Evolutionary conservation across 2,888 invertebrate species (phyloP).

Genomic region (Margaritifera margaritifera): DNA sequence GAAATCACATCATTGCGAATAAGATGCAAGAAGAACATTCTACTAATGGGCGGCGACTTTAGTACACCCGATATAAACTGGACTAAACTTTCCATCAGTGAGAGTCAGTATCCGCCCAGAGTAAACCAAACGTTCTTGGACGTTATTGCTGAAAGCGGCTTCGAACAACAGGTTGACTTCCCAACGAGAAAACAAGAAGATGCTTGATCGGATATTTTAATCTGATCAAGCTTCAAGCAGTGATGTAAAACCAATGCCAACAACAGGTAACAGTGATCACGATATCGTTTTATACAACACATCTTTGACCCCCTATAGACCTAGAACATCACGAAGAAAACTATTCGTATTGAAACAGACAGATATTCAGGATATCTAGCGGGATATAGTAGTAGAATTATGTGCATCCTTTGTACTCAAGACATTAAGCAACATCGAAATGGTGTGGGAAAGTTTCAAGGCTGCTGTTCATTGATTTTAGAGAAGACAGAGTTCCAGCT

Average conservation of each 20-base stretch:
- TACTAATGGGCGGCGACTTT: no score
- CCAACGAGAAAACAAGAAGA: slow-evolving; percentile 4
- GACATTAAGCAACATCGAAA: background rate
- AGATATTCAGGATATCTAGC: no score
- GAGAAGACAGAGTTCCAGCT: slow-evolving; percentile 9
- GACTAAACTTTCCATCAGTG: background rate
- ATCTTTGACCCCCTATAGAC: background rate
- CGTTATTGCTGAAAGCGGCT: background rate
- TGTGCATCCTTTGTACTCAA: background rate
- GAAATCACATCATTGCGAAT: no score
- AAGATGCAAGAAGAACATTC: no score
- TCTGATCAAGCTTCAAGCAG: slow-evolving; percentile 9
- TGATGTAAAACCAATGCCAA: slow-evolving; percentile 14
- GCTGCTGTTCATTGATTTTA: background rate
- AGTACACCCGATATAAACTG: background rate
- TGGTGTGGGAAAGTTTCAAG: slow-evolving; percentile 14
- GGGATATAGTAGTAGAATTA: background rate
- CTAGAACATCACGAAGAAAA: slow-evolving; percentile 4
- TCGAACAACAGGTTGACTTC: background rate
- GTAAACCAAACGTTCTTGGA: slow-evolving; percentile 3
- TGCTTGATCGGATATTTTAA: slow-evolving; percentile 10
- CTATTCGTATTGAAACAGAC: no score
- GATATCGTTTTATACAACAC: slow-evolving; percentile 12
- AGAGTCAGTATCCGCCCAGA: background rate
- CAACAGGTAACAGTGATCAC: slow-evolving; percentile 12